Conservation (phyloP, 2,113 vertebrate species). For the Indicator indicator region DNA sequence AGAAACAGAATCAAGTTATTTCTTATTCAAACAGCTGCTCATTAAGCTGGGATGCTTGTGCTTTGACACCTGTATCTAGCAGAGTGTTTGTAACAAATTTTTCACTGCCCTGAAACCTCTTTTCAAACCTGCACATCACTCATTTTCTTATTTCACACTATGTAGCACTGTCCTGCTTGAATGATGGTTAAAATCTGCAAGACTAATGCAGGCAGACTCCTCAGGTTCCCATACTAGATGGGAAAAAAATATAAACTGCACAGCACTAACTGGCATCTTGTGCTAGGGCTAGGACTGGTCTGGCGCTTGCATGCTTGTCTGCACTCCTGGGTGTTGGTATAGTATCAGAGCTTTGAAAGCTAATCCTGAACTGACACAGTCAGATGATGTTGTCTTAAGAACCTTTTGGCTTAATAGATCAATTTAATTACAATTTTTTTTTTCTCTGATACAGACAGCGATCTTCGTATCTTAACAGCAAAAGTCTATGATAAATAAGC, state of each 20-base stretch:
- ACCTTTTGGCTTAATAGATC: not conserved
- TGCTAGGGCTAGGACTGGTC: too few species aligned
- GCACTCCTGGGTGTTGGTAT: not conserved
- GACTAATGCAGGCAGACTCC: not conserved
- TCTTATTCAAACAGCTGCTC: not conserved
- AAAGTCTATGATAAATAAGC: not conserved
- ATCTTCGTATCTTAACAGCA: not conserved
- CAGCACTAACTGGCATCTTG: not conserved
- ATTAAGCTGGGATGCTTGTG: not conserved
- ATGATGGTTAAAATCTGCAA: not conserved
- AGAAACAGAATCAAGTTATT: not conserved
- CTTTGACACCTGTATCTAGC: not conserved
- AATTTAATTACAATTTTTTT: not conserved
- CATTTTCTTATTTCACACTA: not conserved
- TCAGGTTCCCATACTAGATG: not conserved
- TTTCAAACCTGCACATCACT: not conserved
- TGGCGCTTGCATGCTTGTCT: fast-evolving
- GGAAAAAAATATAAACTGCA: not conserved
- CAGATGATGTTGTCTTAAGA: not conserved
- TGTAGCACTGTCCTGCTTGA: not conserved
- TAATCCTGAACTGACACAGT: not conserved
- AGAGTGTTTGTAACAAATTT: not conserved
- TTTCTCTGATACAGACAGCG: not conserved
- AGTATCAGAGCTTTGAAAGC: not conserved
- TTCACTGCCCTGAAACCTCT: not conserved